Percentiles rank a stretch among this genome's conserved stretches.
These are phyloP conservation scores for Synanthedon vespiformis DNA, from an alignment of 2,888 invertebrate genomes.

Conservation along the genomic window DNA sequence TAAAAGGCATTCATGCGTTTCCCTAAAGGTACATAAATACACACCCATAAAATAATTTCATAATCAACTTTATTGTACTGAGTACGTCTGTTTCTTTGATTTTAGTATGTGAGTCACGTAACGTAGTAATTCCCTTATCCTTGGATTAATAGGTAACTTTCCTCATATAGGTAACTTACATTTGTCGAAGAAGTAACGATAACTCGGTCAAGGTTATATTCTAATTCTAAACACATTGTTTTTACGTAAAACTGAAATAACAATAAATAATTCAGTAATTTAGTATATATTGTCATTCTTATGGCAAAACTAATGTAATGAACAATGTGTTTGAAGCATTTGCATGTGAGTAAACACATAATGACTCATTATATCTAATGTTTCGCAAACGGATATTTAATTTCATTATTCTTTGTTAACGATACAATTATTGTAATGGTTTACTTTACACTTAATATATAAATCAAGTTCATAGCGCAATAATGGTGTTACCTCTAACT, in stretches of 20 bases:
- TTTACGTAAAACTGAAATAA: too few relatives aligned
- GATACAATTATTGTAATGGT: conserved; percentile 1
- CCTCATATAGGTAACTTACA: conserved; percentile 11
- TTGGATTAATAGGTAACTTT: conserved; percentile 13
- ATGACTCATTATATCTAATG: neutral
- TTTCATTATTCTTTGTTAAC: conserved; percentile 6
- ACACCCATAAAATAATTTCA: neutral
- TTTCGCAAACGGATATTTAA: conserved; percentile 1
- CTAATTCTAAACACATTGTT: too few relatives aligned
- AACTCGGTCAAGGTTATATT: conserved; percentile 32
- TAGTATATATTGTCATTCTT: too few relatives aligned
- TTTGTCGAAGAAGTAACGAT: conserved; percentile 8
- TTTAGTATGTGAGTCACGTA: conserved; percentile 20
- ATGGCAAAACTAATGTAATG: too few relatives aligned
- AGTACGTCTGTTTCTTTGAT: conserved; percentile 22
- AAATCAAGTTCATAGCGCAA: conserved; percentile 29
- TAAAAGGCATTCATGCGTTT: conserved; percentile 19
- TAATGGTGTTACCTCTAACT: conserved; percentile 26
- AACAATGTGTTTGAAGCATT: too few relatives aligned
- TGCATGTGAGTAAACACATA: conserved; percentile 4
- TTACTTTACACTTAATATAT: neutral
- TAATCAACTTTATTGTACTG: conserved; percentile 9
- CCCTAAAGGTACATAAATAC: conserved; percentile 21
- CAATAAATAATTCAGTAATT: too few relatives aligned
- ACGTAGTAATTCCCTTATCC: conserved; percentile 4